Evolutionary conservation across 2,888 invertebrate species (phyloP), one percentile per base, ranked within the genome.

Genomic region (Synanthedon tipuliformis): DNA sequence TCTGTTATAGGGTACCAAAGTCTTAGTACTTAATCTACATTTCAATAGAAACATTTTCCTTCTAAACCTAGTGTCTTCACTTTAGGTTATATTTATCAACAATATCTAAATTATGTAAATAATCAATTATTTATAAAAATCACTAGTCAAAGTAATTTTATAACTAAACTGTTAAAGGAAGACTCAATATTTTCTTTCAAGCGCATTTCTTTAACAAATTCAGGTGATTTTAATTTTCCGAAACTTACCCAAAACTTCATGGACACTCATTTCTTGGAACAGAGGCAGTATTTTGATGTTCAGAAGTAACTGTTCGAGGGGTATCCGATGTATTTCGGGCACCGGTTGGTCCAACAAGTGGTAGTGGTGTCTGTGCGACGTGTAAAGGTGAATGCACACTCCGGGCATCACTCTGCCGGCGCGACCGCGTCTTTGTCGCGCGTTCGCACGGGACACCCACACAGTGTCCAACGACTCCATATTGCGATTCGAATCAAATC

Each of bases 321-420:
- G 96, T 54, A 95, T 92, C 59, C 97, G 82, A 55, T 96, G 93
- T 69, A 98, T 94, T 83, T 98, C 98, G 0, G 98, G 96, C 51
- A 94, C 90, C 0, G 94, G 94, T 64, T 95, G 95, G 1, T 90
- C 89, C 5, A 91, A 69, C 57, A 96, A 81, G 55, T 93, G 90
- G 60, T 93, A 75, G 40, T 83, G 74, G 69, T 89, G 93, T 48
- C 93, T 89, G 60, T 93, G 91, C 1, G 91, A 89, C 0, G 96
- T 95, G 75, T 93, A 97, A 51, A 98, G 82, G 68, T 97, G 96
- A 54, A 95, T 90, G 68, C 94, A 95, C 27, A 95, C 91, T 0
- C 98, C 98, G 0, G 94, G 90, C 90, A 93, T 93, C 3, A 96
- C 96, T 53, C 98, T 91, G 1, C 98, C 98, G 12, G 97, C 97